Conservation (phyloP, 2,113 vertebrate species). For the Gobio gobio region DNA sequence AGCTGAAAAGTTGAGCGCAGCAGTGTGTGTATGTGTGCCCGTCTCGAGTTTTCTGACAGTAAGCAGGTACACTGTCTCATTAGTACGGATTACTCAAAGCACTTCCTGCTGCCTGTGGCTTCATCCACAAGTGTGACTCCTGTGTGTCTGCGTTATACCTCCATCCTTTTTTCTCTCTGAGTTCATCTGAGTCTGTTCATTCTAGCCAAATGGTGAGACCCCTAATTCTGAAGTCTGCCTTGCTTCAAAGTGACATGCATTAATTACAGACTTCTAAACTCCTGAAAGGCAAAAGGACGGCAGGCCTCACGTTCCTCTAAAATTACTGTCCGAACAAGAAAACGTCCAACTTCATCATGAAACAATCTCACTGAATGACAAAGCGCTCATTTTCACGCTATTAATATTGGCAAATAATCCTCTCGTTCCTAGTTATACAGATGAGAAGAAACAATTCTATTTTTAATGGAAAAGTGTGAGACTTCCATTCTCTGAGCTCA, state of each 20-base stretch:
- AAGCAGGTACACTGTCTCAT: conserved; percentile 40
- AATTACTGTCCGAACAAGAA: background rate
- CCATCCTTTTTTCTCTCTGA: background rate
- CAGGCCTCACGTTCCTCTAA: conserved; percentile 5
- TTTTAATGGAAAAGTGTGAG: conserved; percentile 21
- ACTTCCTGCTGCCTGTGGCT: conserved; percentile 44
- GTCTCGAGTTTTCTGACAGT: background rate
- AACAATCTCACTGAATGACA: conserved; percentile 41
- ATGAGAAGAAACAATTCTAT: conserved; percentile 42
- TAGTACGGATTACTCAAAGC: conserved; percentile 38
- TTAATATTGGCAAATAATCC: conserved; percentile 39
- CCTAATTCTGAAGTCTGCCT: background rate
- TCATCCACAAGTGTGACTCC: conserved; percentile 38
- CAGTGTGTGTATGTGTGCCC: background rate
- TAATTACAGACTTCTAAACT: conserved; percentile 26
- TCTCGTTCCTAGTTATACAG: conserved; percentile 44
- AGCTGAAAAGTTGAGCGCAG: background rate
- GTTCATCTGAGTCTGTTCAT: background rate
- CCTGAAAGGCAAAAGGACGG: conserved; percentile 19
- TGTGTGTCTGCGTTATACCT: background rate
- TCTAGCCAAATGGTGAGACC: background rate
- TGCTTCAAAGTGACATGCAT: conserved; percentile 28
- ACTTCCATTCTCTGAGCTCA: conserved; percentile 47
- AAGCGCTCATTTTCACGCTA: conserved; percentile 29
- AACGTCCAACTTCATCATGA: conserved; percentile 20